These are phyloP conservation scores for Micromussa lordhowensis DNA, from an alignment of 92 coral and sea anemone genomes.

Conservation along the genomic window DNA sequence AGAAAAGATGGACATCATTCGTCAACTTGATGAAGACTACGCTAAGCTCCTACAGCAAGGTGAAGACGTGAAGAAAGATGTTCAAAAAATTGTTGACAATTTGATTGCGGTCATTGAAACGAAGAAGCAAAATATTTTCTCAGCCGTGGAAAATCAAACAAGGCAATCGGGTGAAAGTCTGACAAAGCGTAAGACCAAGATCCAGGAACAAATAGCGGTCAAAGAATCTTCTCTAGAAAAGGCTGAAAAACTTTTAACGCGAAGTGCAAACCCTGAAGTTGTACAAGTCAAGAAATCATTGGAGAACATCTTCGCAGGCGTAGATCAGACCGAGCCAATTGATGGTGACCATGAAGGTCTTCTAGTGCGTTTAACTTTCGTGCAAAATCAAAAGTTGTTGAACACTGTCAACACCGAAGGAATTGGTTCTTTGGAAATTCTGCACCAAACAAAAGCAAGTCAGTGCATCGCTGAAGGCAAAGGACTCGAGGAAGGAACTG, in stretches of 20 bases:
- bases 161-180: background rate
- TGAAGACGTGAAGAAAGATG: background rate
- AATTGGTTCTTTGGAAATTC: background rate
- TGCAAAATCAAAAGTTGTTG: background rate
- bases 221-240: background rate
- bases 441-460: background rate
- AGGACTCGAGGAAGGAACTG: background rate
- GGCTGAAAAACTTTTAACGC: conserved; percentile 2
- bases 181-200: background rate
- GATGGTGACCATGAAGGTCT: background rate
- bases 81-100: background rate
- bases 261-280: background rate
- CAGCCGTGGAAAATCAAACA: background rate
- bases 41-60: conserved; percentile 6
- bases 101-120: background rate
- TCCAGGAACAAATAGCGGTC: background rate
- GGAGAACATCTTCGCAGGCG: background rate
- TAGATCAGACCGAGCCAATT: background rate
- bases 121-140: background rate
- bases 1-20: background rate
- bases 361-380: background rate
- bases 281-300: background rate
- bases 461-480: background rate
- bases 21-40: background rate
- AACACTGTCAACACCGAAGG: background rate